phyloP scores from a whole-genome alignment of 2,113 vertebrate genomes.

The Triplophysa dalaica region DNA sequence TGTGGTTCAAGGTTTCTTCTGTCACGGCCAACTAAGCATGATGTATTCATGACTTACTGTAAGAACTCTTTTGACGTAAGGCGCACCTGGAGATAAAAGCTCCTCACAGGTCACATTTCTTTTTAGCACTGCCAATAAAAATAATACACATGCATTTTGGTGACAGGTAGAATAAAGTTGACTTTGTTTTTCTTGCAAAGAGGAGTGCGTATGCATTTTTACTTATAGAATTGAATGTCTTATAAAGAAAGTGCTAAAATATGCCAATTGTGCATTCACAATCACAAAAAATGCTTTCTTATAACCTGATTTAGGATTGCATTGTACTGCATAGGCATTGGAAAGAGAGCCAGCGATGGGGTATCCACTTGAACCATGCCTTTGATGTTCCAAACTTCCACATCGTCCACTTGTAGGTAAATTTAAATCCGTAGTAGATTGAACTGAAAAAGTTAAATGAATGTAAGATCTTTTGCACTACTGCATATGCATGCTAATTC shows the following conservation, averaged over 20 bases:
- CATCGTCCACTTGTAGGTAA: conserved; percentile 64
- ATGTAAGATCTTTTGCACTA: background rate
- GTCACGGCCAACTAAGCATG: background rate
- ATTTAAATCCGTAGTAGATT: conserved; percentile 72
- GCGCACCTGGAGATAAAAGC: conserved; percentile 78
- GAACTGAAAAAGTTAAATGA: conserved; percentile 57
- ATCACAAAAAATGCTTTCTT: background rate
- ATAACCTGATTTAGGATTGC: conserved; percentile 85
- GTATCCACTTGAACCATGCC: conserved; percentile 65
- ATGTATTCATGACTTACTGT: conserved; percentile 73
- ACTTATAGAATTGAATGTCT: too few relatives aligned
- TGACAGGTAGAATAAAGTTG: background rate
- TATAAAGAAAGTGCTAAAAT: background rate
- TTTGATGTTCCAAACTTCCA: conserved; percentile 71
- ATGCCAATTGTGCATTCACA: background rate
- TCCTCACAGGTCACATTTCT: conserved; percentile 78
- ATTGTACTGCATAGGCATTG: conserved; percentile 65
- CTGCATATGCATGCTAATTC: too few relatives aligned
- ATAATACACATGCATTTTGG: background rate
- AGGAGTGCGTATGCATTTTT: background rate
- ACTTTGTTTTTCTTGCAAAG: background rate
- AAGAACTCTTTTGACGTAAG: conserved; percentile 78
- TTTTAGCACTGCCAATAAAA: conserved; percentile 74
- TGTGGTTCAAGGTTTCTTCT: background rate
- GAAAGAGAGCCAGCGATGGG: conserved; percentile 58